Base-by-base conservation (phyloP, 92 coral and sea anemone species). In the Blastomussa wellsi region DNA sequence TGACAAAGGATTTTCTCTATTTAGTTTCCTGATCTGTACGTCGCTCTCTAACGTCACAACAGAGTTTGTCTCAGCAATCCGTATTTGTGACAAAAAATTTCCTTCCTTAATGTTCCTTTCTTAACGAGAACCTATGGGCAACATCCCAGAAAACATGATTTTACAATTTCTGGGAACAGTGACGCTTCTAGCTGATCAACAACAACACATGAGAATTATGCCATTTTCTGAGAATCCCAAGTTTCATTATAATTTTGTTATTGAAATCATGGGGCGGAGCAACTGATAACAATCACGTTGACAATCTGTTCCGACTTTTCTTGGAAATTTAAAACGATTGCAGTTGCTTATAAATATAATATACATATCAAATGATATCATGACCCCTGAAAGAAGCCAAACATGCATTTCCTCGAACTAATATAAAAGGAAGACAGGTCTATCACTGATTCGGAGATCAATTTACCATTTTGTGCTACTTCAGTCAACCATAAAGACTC, bases 281-380 rank as follows among this genome's bases (percentile, higher is more conserved):
- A 20, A 77, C 0, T 53, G 28, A 22, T n/a, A n/a, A n/a, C n/a
- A n/a, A n/a, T 76, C 51, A n/a, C 10, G 77, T n/a, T 77, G 69
- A 77, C 48, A 53, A 20, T 77, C 68, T 32, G 80, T 78, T 78
- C 72, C 82, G 53, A 36, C 36, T 35, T 62, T 78, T 78, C 72
- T 60, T 57, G 72, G 82, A 79, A 79, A 73, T 39, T 32, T 6
- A 14, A 53, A 33, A n/a, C 6, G 7, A 44, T 6, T 13, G 49
- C 49, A 8, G 11, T 6, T 13, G 49, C 49, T 44, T 3, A 39
- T 39, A 39, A 39, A 39, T 44, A 44, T 6, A 8, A 44, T 44
- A 3, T 44, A 13, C 11, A 19, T 15, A 60, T 11, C 22, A 37
- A 14, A 17, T 5, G 13, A 6, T 17, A 0, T 28, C 1, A 12